phyloP scores from a whole-genome alignment of 2,797 vertebrate species.

The Mareca penelope region DNA sequence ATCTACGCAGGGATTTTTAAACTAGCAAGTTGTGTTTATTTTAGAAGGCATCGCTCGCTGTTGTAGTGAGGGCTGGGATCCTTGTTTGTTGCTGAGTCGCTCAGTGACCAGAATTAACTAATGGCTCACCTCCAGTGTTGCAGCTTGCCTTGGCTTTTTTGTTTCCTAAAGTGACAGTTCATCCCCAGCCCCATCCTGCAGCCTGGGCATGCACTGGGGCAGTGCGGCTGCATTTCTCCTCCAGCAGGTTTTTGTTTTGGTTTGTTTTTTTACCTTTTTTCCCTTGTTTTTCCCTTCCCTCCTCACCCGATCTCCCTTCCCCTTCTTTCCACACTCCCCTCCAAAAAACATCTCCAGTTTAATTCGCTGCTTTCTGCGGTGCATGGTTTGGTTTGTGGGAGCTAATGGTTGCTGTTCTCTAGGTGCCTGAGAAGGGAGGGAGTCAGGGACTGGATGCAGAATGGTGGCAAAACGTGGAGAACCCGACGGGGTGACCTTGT shows the following conservation, averaged over 20 bases:
- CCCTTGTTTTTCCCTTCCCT: background rate
- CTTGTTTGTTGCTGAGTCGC: constrained; percentile 12
- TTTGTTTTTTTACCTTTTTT: background rate
- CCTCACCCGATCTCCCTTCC: background rate
- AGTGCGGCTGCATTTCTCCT: background rate
- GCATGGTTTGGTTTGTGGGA: rapidly evolving
- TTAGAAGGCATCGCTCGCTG: constrained; percentile 20
- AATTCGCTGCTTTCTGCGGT: background rate
- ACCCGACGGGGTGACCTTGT: rapidly evolving
- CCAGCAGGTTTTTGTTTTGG: background rate
- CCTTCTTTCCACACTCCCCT: background rate
- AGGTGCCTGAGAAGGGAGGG: background rate
- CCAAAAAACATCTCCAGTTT: background rate
- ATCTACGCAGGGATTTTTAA: constrained; percentile 53
- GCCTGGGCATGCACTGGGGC: background rate
- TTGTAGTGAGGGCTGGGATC: background rate
- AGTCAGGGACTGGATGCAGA: background rate
- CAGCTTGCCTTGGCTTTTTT: background rate
- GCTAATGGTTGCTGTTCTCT: background rate
- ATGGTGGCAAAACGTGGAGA: background rate
- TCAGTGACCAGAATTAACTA: background rate
- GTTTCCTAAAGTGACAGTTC: background rate
- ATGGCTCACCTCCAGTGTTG: background rate
- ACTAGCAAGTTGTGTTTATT: background rate
- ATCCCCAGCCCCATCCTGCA: background rate